These are phyloP conservation scores for Nothobranchius furzeri DNA, from an alignment of 2,113 vertebrate species.

Conservation along the genomic window DNA sequence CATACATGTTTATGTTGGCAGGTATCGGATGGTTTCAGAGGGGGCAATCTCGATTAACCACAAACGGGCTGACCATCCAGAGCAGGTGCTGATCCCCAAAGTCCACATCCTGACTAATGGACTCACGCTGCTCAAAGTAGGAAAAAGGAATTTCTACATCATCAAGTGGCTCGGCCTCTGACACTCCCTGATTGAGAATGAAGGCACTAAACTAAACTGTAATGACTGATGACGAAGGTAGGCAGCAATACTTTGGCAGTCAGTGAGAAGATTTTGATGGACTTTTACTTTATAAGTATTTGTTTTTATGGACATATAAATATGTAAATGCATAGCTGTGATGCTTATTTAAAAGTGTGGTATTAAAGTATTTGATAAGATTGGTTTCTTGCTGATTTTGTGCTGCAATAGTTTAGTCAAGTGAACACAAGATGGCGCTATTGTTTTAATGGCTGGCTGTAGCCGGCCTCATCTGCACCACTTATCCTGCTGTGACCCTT, in stretches of 20 bases:
- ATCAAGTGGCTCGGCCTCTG: constrained; percentile 90
- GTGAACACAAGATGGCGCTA: constrained; percentile 55
- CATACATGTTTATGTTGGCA: constrained; percentile 53
- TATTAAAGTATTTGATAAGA: constrained; percentile 55
- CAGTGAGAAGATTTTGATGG: constrained; percentile 16
- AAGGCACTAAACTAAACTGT: constrained; percentile 12
- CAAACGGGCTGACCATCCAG: constrained; percentile 80
- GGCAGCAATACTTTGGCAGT: constrained; percentile 20
- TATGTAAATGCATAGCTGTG: constrained; percentile 47
- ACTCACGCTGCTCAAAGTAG: constrained; percentile 88
- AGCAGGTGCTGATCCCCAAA: constrained; percentile 86
- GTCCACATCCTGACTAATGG: constrained; percentile 92
- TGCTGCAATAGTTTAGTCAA: not conserved
- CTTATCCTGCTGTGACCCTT: constrained; percentile 41
- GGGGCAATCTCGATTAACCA: constrained; percentile 95
- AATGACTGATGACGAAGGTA: constrained; percentile 44
- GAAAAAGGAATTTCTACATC: constrained; percentile 93
- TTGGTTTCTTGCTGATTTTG: constrained; percentile 21
- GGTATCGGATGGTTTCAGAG: constrained; percentile 87
- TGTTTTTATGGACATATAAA: constrained; percentile 11
- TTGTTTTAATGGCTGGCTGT: constrained; percentile 10
- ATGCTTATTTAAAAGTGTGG: constrained; percentile 20
- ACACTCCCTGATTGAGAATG: constrained; percentile 13
- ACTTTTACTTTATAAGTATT: constrained; percentile 1
- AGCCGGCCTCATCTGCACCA: constrained; percentile 14